phyloP scores from a whole-genome alignment of 37 sponge, comb jelly and placozoan species.

The Diacarnus erythraeanus region DNA sequence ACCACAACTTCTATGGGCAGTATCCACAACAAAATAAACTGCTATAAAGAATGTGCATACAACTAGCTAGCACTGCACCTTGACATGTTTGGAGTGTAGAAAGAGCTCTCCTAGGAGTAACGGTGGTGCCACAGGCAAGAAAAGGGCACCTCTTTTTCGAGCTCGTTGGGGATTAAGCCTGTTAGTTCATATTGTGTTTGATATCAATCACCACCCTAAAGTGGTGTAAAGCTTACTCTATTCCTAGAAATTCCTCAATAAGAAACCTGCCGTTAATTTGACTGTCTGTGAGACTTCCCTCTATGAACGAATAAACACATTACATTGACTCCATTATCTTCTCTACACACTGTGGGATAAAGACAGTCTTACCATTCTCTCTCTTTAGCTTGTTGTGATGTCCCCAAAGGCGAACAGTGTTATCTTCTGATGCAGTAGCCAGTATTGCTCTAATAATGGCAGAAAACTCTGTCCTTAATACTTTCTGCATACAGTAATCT shows the following conservation, averaged over 20 bases:
- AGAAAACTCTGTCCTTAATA: not conserved
- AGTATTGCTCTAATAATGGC: conserved; percentile 24
- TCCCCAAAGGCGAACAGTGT: conserved; percentile 65
- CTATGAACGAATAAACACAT: not conserved
- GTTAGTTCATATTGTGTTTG: too few relatives aligned
- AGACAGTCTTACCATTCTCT: conserved; percentile 20
- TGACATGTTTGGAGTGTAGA: conserved; percentile 37
- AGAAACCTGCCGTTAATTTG: conserved; percentile 1
- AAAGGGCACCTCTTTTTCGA: not conserved
- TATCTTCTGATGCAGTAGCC: conserved; percentile 55
- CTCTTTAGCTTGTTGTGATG: conserved; percentile 27
- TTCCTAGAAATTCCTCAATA: conserved; percentile 41
- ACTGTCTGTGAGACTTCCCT: not conserved
- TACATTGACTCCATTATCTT: not conserved
- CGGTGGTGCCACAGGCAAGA: conserved; percentile 35
- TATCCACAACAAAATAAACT: not conserved
- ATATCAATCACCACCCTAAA: not conserved
- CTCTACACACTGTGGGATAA: not conserved
- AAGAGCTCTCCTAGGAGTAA: conserved; percentile 50
- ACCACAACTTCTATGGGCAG: too few relatives aligned
- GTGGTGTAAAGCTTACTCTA: conserved; percentile 16
- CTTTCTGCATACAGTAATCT: too few relatives aligned
- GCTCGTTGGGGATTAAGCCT: not conserved
- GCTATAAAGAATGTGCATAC: not conserved
- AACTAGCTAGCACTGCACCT: conserved; percentile 22